A percentile compares a stretch with the other conserved stretches of the same genome.
These are phyloP conservation scores for Bothrops jararaca DNA, from an alignment of 2,113 vertebrate genomes.

Conservation along the genomic window DNA sequence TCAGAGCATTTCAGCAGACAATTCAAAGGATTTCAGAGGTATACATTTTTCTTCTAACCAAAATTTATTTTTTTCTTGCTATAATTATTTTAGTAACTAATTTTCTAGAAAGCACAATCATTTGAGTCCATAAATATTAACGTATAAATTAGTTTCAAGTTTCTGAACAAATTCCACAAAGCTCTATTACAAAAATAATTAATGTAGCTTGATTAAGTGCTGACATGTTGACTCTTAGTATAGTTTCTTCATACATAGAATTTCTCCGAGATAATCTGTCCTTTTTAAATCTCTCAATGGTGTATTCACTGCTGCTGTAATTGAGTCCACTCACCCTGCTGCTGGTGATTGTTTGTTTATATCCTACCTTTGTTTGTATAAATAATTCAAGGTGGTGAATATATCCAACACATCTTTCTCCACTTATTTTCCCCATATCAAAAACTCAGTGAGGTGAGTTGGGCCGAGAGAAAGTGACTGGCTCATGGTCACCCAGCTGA, in stretches of 20 bases:
- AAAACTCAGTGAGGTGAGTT: neutral
- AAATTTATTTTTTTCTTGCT: constrained; percentile 42
- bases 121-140: neutral
- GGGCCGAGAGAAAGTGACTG: neutral
- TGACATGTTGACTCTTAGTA: neutral
- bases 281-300: neutral
- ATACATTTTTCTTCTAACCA: constrained; percentile 38
- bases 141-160: neutral
- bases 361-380: neutral
- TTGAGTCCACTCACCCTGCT: neutral
- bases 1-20: constrained; percentile 40
- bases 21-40: constrained; percentile 32
- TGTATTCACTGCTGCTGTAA: neutral
- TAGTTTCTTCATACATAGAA: neutral
- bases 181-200: neutral
- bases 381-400: neutral
- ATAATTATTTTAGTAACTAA: constrained; percentile 21
- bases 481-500: neutral
- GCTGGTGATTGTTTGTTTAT: neutral
- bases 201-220: neutral
- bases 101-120: constrained; percentile 35
- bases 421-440: neutral
- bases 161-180: neutral
- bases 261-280: neutral
- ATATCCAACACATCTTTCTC: neutral